Evolutionary conservation across 1,140 invertebrate genomes (phyloP), one percentile per base, ranked within the genome.

Genomic region (Acromyrmex heyeri): DNA sequence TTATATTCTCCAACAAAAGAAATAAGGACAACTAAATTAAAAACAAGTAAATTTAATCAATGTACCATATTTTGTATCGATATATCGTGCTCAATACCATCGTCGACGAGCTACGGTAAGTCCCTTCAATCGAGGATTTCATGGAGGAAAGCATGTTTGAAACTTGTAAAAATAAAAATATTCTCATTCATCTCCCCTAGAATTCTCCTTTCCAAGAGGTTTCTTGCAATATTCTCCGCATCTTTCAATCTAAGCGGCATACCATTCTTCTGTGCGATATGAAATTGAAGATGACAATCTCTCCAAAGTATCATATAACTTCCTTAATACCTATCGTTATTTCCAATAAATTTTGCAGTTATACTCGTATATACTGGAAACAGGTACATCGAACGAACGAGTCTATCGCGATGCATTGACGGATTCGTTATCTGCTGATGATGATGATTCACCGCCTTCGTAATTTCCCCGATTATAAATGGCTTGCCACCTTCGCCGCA

Each of bases 391-490:
- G 21, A 44, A 72, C 18, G 21, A 44, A 72, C 53, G 21, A 72
- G 21, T 72, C 50, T 70, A 72, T 72, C 24, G 30, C 30, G 30
- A 27, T n/a, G 34, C 38, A 59, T 30, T 48, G 53, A 73, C 38
- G 38, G 53, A 72, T 53, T 82, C 67, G 79, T 82, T 82, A 59
- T 69, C 34, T 24, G 21, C 16, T 44, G 64, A 44, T 10, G 48
- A 48, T 72, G 53, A 48, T 73, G 55, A 82, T 73, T 82, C 79
- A 82, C 55, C 67, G 44, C 16, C n/a, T 59, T 72, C 67, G 67
- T 67, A 18, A 57, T 70, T 38, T 30, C 18, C 10, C 16, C 50
- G 65, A 70, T 70, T 72, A 57, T 57, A 70, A 73, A 82, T 82
- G 24, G 38, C 53, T 82, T 38, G 67, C 79, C 44, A 82, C 79